Evolutionary conservation across 2,113 vertebrate species (phyloP), one percentile per base, ranked within the genome.

Genomic region (Uropsilus gracilis): DNA sequence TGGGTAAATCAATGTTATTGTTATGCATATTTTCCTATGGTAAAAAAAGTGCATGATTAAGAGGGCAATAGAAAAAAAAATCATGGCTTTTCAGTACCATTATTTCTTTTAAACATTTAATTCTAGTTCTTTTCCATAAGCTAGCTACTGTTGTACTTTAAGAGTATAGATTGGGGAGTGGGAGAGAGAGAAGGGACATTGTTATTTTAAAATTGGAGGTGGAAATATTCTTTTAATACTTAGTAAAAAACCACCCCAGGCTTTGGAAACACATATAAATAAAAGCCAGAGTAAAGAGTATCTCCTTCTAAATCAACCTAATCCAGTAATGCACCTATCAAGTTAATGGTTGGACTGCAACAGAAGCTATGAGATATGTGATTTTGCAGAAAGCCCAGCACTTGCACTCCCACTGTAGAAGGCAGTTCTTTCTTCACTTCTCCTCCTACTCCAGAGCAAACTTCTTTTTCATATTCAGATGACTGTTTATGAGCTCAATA

Each of bases 401-500:
- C 68, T n/a, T 95, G 85, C 55, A 68, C 77, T 2, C 26, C 73
- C 34, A 37, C 42, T 76, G 86, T 81, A 55, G 85, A 86, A 86
- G 48, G 78, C 39, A 78, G 39, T 39, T 81, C 34, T 85, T 46
- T 71, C 90, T 90, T 76, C 48, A 26, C 28, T 57, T 85, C 76
- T 77, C 89, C 64, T 44, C 82, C 84, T 48, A n/a, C 85, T 88
- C 94, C 77, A 89, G 53, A 24, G 78, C 5, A 24, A 84, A 96
- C 90, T 73, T 96, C 97, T 94, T 97, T 97, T 96, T 96, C 98
- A 96, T 96, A 97, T 97, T 98, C 97, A 17, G 72, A 97, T 94
- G 96, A 94, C 97, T 98, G 97, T 97, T 98, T 97, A 97, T 97
- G 97, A 98, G 97, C 97, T 97, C 97, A 78, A 30, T 80, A 90